These are phyloP conservation scores for Metallyticus violacea DNA, from an alignment of 2,888 invertebrate species.

Conservation along the genomic window DNA sequence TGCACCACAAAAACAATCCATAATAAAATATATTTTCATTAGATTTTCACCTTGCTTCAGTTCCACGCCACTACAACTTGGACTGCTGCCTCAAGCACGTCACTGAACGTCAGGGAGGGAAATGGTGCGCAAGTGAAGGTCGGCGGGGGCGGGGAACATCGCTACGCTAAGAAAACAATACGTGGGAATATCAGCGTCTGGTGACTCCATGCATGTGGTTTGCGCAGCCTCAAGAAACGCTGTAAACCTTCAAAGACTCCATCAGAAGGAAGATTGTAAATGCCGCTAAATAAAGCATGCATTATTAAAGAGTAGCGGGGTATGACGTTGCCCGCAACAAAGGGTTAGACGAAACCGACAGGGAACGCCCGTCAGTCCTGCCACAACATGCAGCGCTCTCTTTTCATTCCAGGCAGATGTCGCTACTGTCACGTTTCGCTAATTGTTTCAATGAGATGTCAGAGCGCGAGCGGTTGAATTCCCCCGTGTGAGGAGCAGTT, in stretches of 20 bases:
- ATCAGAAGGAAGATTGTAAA: not conserved
- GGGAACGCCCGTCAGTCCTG: too few relatives aligned
- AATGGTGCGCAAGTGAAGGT: too few relatives aligned
- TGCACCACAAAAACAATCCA: too few relatives aligned
- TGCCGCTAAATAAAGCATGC: slow-evolving; percentile 2
- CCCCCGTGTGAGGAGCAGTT: not conserved
- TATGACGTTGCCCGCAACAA: not conserved
- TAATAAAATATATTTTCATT: too few relatives aligned
- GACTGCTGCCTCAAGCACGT: too few relatives aligned
- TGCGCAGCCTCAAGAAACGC: not conserved
- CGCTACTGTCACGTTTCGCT: not conserved
- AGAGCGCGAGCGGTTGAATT: not conserved
- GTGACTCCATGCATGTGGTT: not conserved
- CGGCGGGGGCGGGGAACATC: not conserved
- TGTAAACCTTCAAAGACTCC: too few relatives aligned
- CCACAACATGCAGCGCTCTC: too few relatives aligned
- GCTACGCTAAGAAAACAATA: slow-evolving; percentile 20
- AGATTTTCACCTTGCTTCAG: too few relatives aligned
- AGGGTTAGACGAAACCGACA: not conserved
- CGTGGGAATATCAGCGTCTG: slow-evolving; percentile 2
- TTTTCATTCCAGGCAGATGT: not conserved
- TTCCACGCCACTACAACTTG: too few relatives aligned
- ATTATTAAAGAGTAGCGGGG: not conserved
- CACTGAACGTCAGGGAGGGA: too few relatives aligned
- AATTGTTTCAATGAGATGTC: not conserved